phyloP scores from a whole-genome alignment of 2,113 vertebrate genomes.

The Salvelinus fontinalis region DNA sequence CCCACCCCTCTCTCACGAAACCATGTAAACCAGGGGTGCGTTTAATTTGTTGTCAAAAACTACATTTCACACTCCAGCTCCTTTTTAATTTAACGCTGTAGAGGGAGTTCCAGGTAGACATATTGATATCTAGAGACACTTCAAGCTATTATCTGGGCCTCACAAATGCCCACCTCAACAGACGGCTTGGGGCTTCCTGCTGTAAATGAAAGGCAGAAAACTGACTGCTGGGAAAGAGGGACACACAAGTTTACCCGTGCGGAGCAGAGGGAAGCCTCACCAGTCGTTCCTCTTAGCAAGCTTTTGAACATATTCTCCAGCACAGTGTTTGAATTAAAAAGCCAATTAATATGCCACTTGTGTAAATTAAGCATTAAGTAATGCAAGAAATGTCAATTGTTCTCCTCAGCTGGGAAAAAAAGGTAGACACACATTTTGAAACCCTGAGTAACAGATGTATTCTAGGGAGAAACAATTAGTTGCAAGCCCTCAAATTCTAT shows the following conservation, averaged over 20 bases:
- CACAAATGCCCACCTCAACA: slow-evolving; percentile 2
- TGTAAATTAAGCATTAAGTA: slow-evolving; percentile 14
- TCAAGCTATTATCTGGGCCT: neutral
- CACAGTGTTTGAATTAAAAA: slow-evolving; percentile 23
- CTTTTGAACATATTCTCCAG: slow-evolving; percentile 19
- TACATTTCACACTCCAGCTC: slow-evolving; percentile 21
- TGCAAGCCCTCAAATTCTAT: neutral
- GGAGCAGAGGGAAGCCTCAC: neutral
- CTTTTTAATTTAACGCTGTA: slow-evolving; percentile 23
- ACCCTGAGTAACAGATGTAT: neutral
- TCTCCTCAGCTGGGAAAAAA: neutral
- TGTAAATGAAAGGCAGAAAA: slow-evolving; percentile 4
- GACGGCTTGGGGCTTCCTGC: neutral
- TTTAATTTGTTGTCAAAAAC: slow-evolving; percentile 26
- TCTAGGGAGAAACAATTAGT: slow-evolving; percentile 1
- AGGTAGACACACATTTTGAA: neutral
- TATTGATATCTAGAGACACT: slow-evolving; percentile 12
- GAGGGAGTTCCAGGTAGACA: slow-evolving; percentile 14
- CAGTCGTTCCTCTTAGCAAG: slow-evolving; percentile 3
- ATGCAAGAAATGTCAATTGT: slow-evolving; percentile 7
- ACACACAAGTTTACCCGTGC: neutral
- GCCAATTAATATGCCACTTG: slow-evolving; percentile 23
- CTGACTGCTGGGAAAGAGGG: neutral
- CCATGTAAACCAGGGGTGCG: slow-evolving; percentile 9
- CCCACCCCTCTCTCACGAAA: neutral